These are phyloP conservation scores for Lepidotrigona ventralis DNA, from an alignment of 1,140 invertebrate genomes.

Conservation along the genomic window DNA sequence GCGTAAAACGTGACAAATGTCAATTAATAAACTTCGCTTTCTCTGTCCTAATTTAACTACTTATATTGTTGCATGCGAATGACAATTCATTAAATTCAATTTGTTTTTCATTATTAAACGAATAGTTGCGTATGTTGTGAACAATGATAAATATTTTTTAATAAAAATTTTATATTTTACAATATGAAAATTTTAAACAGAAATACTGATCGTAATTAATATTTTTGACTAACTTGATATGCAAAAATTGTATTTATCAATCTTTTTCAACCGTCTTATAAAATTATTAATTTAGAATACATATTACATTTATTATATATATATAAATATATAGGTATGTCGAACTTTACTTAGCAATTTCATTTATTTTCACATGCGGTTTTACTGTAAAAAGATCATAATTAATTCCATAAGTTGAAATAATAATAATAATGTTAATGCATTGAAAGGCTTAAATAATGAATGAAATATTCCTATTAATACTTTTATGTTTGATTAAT, in stretches of 20 bases:
- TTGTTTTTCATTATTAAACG: neutral
- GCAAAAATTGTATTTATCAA: neutral
- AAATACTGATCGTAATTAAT: too few relatives aligned
- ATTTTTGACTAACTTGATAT: too few relatives aligned
- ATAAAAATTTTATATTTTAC: too few relatives aligned
- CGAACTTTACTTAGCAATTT: too few relatives aligned
- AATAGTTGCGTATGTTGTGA: neutral
- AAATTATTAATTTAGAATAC: slow-evolving; percentile 1
- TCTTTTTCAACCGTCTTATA: neutral
- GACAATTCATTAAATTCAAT: too few relatives aligned
- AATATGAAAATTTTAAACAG: too few relatives aligned
- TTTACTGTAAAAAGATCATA: neutral
- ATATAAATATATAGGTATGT: too few relatives aligned
- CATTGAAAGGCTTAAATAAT: neutral
- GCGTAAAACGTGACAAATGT: neutral
- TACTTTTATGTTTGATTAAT: neutral
- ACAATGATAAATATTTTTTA: neutral
- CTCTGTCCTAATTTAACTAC: slow-evolving; percentile 1
- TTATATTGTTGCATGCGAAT: neutral
- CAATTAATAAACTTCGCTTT: slow-evolving; percentile 3
- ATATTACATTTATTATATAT: too few relatives aligned
- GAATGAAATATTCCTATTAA: neutral
- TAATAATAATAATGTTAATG: neutral
- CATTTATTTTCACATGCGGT: neutral
- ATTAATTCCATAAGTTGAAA: neutral